Evolutionary conservation across 2,113 vertebrate genomes (phyloP).

Genomic region (Phrynocephalus versicolor): DNA sequence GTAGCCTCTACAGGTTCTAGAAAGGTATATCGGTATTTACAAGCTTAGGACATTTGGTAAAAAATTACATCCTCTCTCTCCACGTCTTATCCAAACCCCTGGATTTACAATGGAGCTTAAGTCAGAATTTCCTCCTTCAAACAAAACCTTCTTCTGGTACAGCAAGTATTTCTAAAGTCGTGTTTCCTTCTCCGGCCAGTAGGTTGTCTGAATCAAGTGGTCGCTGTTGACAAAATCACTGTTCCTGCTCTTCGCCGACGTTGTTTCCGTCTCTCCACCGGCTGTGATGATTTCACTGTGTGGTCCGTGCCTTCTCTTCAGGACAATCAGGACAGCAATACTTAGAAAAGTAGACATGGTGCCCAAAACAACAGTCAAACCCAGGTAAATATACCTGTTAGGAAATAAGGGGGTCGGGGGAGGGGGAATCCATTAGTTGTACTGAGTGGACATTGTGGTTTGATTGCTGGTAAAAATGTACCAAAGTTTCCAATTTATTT

Average conservation of each 20-base stretch:
- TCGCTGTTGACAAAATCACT: slow-evolving; percentile 70
- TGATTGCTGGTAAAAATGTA: too few species aligned
- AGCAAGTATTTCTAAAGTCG: slow-evolving; percentile 72
- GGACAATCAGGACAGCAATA: slow-evolving; percentile 77
- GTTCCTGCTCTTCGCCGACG: slow-evolving; percentile 76
- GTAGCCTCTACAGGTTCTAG: slow-evolving; percentile 15
- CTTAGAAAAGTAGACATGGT: slow-evolving; percentile 84
- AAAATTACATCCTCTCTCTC: background rate
- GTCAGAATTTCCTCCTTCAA: slow-evolving; percentile 34
- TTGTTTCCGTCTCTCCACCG: slow-evolving; percentile 70
- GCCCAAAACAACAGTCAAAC: slow-evolving; percentile 86
- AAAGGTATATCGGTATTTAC: slow-evolving; percentile 10
- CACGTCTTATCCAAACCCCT: background rate
- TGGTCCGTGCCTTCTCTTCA: slow-evolving; percentile 76
- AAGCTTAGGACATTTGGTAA: background rate
- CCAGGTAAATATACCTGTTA: slow-evolving; percentile 85
- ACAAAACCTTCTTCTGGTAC: background rate
- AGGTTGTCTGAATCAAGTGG: slow-evolving; percentile 66
- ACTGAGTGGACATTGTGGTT: background rate
- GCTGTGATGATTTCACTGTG: slow-evolving; percentile 65
- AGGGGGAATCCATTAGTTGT: background rate
- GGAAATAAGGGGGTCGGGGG: background rate
- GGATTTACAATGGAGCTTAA: slow-evolving; percentile 33
- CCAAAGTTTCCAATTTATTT: too few species aligned
- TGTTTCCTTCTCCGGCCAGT: slow-evolving; percentile 85